A percentile compares a stretch with the other conserved stretches of the same genome.
phyloP scores from a whole-genome alignment of 2,888 invertebrate species.

The Pollenia labialis region DNA sequence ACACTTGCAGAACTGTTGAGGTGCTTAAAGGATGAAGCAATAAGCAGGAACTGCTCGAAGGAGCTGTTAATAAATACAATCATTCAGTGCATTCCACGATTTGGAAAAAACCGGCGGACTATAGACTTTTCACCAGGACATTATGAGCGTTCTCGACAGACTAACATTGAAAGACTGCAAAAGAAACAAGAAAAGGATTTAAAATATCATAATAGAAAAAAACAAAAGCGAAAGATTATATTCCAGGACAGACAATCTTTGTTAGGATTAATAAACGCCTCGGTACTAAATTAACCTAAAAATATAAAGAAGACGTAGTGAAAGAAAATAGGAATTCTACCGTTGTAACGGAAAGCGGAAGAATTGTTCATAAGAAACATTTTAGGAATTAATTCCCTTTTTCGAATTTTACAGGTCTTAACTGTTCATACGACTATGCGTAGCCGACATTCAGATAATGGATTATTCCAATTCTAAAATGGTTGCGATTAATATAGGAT shows the following conservation, averaged over 20 bases:
- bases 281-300: conserved; percentile 36
- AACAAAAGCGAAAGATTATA: neutral
- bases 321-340: conserved; percentile 36
- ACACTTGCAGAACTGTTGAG: conserved; percentile 72
- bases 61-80: conserved; percentile 68
- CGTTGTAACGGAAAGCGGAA: conserved; percentile 1
- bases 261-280: conserved; percentile 38
- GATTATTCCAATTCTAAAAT: too few species aligned
- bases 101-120: conserved; percentile 62
- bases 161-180: conserved; percentile 24
- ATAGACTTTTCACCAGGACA: conserved; percentile 19
- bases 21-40: conserved; percentile 65
- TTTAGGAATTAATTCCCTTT: neutral
- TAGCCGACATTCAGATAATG: too few species aligned
- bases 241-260: conserved; percentile 22
- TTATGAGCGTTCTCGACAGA: neutral
- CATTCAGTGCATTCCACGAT: conserved; percentile 67
- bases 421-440: too few species aligned
- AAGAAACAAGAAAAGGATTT: conserved; percentile 51
- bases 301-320: conserved; percentile 26
- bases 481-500: too few species aligned
- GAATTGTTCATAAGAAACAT: conserved; percentile 25
- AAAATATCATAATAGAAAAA: neutral
- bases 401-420: too few species aligned
- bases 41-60: conserved; percentile 57